A percentile compares a stretch with the other conserved stretches of the same genome.
These are phyloP conservation scores for Halichoerus grypus DNA, from an alignment of 2,113 vertebrate genomes.

Conservation along the genomic window DNA sequence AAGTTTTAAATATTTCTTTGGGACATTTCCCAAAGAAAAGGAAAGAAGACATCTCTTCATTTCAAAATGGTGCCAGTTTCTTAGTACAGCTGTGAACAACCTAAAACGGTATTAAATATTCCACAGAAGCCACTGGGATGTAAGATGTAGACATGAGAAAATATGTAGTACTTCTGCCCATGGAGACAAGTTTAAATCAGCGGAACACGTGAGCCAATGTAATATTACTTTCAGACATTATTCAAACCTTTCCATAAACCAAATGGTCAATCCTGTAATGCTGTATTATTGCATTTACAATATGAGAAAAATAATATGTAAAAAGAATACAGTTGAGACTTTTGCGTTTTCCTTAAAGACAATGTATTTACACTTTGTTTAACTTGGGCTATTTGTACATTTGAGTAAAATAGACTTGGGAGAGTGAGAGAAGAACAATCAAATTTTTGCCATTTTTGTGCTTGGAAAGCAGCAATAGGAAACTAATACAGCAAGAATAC, in stretches of 20 bases:
- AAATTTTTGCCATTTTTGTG: not conserved
- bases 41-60: not conserved
- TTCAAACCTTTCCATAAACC: conserved; percentile 46
- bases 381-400: not conserved
- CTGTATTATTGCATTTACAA: not conserved
- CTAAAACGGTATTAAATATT: not conserved
- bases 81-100: not conserved
- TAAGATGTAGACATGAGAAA: not conserved
- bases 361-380: not conserved
- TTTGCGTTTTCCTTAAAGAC: not conserved
- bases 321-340: not conserved
- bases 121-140: not conserved
- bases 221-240: conserved; percentile 29
- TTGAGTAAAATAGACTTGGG: not conserved
- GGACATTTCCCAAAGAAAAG: not conserved
- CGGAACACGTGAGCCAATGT: not conserved
- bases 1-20: not conserved
- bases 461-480: not conserved
- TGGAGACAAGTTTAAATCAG: conserved; percentile 28
- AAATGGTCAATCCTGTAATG: not conserved
- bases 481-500: not conserved
- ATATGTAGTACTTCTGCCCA: not conserved
- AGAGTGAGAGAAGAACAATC: not conserved
- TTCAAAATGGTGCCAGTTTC: not conserved
- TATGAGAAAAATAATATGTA: not conserved